Evolutionary conservation across 2,797 vertebrate species (phyloP), one percentile per base, ranked within the genome.

Genomic region (Acipenser oxyrinchus): DNA sequence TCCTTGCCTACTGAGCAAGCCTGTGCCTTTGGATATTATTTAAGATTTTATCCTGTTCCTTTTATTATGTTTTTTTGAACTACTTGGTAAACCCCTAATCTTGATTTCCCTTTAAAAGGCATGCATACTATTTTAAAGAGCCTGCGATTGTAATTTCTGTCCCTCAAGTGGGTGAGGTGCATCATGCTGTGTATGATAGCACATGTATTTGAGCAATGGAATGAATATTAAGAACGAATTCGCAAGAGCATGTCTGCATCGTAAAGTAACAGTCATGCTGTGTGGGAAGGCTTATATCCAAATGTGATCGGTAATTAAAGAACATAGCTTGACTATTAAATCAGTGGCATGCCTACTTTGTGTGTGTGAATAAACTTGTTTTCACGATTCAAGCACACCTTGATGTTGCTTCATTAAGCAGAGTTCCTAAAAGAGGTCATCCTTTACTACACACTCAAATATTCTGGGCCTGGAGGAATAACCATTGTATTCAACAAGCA

Each of bases 261-360:
- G 10, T 62, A 62, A 62, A 48, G 18, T 62, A 62, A 48, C 60
- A 37, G 10, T 37, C 60, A 62, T 48, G 15, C 60, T 62, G 60
- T 62, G 60, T 62, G 60, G 13, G 9, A 37, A 62, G 60, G 48
- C 59, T 48, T 62, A 18, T 18, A 62, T 62, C 60, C 60, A 62
- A 18, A 62, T 62, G 15, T 62, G 48, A 15, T 37, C 8, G 18
- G 18, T 48, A 62, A 62, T 62, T 37, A 62, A 62, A 37, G 48
- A 58, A 58, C 2, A 48, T 62, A 62, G 48, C 18, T 48, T 3
- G 37, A 37, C 10, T 62, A 62, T 62, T 62, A 62, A 37, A 48
- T 10, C 18, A 62, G 18, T 37, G 10, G 18, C 10, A 18, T 62
- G 60, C 23, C 48, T 23, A 6, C 18, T 23, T 62, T 62, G 12